A percentile compares a stretch with the other conserved stretches of the same genome.
phyloP scores from a whole-genome alignment of 2,797 vertebrate genomes.

The Phyllotis vaccarum region DNA sequence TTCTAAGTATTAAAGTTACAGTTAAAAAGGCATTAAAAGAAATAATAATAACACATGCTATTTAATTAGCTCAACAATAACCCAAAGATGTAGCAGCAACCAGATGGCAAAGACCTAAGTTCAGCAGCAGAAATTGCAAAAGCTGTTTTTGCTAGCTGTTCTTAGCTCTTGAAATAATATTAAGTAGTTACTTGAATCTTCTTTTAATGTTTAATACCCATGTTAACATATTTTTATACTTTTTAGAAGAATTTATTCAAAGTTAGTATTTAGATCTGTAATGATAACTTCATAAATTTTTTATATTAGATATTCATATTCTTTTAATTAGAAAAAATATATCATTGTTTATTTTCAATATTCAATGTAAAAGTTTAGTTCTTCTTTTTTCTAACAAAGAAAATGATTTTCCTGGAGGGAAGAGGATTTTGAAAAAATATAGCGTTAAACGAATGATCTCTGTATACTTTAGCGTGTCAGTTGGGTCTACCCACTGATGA shows the following conservation, averaged over 20 bases:
- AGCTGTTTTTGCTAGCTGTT: not conserved
- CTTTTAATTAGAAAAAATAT: not conserved
- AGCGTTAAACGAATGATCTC: not conserved
- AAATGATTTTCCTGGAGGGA: not conserved
- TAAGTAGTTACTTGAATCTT: constrained; percentile 16
- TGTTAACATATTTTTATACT: not conserved
- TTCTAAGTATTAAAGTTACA: not conserved
- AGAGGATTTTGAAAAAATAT: not conserved
- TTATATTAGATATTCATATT: not conserved
- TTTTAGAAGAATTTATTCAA: constrained; percentile 17
- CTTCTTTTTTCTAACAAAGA: not conserved
- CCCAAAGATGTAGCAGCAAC: not conserved
- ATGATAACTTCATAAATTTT: not conserved
- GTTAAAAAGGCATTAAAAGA: constrained; percentile 21
- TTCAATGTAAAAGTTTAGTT: not conserved
- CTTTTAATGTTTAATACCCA: constrained; percentile 21
- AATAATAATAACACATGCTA: constrained; percentile 35
- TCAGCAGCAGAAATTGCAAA: constrained; percentile 9
- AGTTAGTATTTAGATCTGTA: not conserved
- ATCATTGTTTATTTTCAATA: not conserved
- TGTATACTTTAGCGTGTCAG: not conserved
- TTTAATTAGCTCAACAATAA: constrained; percentile 33
- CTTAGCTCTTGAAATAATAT: constrained; percentile 30
- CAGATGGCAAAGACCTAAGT: not conserved
- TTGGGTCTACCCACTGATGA: not conserved